Percentiles rank a stretch among this genome's conserved stretches.
Conservation (phyloP, 2,113 vertebrate genomes). For the Dasyornis broadbenti region DNA sequence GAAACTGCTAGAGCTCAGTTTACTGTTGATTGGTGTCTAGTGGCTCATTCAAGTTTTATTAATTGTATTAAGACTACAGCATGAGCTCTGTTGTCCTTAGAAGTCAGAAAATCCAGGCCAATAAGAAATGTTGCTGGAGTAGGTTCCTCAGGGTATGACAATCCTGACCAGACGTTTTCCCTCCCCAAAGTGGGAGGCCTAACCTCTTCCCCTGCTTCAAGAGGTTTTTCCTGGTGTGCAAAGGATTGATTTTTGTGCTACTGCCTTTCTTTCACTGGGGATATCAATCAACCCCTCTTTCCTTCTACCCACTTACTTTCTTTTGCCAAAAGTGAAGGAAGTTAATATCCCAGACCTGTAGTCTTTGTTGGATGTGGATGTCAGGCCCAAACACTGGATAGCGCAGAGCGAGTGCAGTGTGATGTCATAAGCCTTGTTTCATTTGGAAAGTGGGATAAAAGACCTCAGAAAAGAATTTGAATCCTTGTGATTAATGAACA, state of each 20-base stretch:
- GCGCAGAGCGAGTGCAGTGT: accelerated
- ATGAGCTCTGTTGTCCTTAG: not conserved
- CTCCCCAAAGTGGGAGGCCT: not conserved
- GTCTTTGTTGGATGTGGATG: not conserved
- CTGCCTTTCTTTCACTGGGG: not conserved
- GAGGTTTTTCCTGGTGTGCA: not conserved
- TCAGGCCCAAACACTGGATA: not conserved
- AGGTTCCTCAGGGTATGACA: not conserved
- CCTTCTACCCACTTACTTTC: not conserved
- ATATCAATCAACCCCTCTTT: not conserved
- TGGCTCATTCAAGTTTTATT: conserved; percentile 44
- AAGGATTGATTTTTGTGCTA: not conserved
- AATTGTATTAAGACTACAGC: conserved; percentile 25
- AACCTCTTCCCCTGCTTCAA: not conserved
- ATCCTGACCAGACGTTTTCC: not conserved
- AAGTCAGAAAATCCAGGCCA: not conserved
- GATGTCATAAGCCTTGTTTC: not conserved
- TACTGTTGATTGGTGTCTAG: conserved; percentile 21
- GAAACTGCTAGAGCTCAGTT: not conserved
- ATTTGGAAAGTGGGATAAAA: not conserved
- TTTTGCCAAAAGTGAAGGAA: not conserved
- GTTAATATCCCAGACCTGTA: not conserved
- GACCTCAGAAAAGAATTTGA: not conserved
- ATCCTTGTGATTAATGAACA: not conserved
- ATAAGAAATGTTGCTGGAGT: not conserved